phyloP scores from a whole-genome alignment of 2,113 vertebrate genomes.

The Camelus bactrianus region DNA sequence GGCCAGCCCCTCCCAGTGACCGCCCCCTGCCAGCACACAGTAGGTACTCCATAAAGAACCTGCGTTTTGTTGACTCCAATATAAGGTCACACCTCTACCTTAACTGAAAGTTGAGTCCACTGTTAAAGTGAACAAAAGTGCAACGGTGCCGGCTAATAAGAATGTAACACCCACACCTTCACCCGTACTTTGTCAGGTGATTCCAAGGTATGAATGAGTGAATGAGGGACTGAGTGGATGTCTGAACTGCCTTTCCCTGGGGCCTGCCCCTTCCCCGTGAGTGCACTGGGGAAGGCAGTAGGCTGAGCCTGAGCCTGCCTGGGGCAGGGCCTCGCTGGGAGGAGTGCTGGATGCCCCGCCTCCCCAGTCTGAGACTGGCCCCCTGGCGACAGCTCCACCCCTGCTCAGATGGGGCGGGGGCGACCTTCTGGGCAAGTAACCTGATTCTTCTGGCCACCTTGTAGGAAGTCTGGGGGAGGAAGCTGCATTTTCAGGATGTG shows the following conservation, averaged over 20 bases:
- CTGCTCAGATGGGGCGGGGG: background rate
- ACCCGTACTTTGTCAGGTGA: background rate
- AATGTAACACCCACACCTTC: background rate
- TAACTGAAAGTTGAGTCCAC: background rate
- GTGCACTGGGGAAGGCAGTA: background rate
- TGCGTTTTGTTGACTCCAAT: accelerated
- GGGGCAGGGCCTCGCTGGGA: background rate
- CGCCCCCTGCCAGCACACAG: background rate
- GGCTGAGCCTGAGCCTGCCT: background rate
- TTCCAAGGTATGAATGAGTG: background rate
- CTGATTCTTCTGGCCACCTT: accelerated
- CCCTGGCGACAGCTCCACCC: background rate
- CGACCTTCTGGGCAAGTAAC: background rate
- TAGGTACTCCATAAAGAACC: background rate
- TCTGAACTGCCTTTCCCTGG: too few species aligned
- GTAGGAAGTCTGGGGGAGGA: background rate
- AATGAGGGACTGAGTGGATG: background rate
- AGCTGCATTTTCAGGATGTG: background rate
- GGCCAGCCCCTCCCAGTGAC: background rate
- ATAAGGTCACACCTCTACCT: background rate
- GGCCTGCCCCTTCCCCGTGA: background rate
- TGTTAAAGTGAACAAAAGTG: background rate
- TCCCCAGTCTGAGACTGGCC: background rate
- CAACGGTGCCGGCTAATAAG: background rate
- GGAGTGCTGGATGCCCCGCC: background rate